A percentile compares a stretch with the other conserved stretches of the same genome.
Conservation (phyloP, 2,888 invertebrate genomes). For the Cheilosia pagana region DNA sequence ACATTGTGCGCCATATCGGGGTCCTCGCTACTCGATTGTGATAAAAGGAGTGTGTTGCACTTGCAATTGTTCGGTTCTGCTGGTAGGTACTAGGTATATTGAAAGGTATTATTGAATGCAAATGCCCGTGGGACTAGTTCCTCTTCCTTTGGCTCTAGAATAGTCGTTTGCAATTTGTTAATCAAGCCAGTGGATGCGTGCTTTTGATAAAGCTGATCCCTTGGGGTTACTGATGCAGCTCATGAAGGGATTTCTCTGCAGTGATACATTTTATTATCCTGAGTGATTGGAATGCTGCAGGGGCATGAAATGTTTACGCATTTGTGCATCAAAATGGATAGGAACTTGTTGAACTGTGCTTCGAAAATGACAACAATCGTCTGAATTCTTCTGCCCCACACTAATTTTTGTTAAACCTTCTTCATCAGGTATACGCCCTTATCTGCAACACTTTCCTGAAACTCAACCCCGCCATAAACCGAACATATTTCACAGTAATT, state of each 20-base stretch:
- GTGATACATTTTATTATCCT: too few species aligned
- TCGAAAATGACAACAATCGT: too few species aligned
- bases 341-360: too few species aligned
- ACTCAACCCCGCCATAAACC: not conserved
- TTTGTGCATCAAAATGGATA: too few species aligned
- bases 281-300: too few species aligned
- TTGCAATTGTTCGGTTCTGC: conserved; percentile 11
- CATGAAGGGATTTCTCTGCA: too few species aligned
- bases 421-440: too few species aligned
- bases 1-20: conserved; percentile 16
- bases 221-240: not conserved
- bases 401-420: too few species aligned
- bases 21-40: conserved; percentile 24
- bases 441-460: too few species aligned
- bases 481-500: not conserved
- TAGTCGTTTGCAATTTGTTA: conserved; percentile 28
- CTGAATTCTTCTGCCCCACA: too few species aligned
- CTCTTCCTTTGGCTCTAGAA: conserved; percentile 1
- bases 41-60: conserved; percentile 7
- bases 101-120: conserved; percentile 36
- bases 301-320: too few species aligned
- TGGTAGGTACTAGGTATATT: too few species aligned
- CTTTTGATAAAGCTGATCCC: conserved; percentile 21
- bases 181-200: conserved; percentile 19
- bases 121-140: conserved; percentile 3